Base-by-base conservation (phyloP, 2,888 invertebrate genomes). In the Sturmia bella region DNA sequence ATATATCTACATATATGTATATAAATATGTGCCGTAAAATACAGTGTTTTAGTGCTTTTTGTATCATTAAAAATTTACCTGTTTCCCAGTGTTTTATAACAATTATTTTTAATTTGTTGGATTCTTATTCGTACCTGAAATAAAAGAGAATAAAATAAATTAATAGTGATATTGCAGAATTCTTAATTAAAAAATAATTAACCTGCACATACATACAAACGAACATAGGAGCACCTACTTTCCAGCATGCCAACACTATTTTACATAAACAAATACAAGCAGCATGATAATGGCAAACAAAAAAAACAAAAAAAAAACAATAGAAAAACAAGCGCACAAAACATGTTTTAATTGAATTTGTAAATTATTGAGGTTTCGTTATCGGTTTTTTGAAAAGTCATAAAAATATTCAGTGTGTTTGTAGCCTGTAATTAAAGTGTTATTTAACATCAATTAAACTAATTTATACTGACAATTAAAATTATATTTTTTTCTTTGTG, bases 101-200 rank as follows among this genome's bases (percentile, higher is more conserved):
- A 32, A 32, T 12, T 21, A 37, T 37, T 11, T 57, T 12, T 15
- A 13, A 43, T 9, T 43, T 24, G 15, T 27, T n/a, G 2, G 11
- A 41, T 0, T n/a, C 19, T 54, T 24, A 61, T 21, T 59, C 59
- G 6, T 76, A 76, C 69, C 76, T 76, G 76, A 3, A 76, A 69
- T 45, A 32, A 61, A 54, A 76, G n/a, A 61, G 37, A 68, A 41
- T 9, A 43, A 45, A 45, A 21, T 15, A 57, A 57, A 41, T 64
- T 45, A 24, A 41, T 63, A 52, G 39, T 4, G 37, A 57, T 43
- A 27, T 27, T 17, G 41, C 27, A n/a, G 11, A n/a, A 52, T 59
- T 57, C 69, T 76, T 69, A 68, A 75, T 68, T 68, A 52, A 59
- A 43, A 68, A 21, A 57, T 57, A 66, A 66, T 50, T 27, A 41